Conservation (phyloP, 2,797 vertebrate species). For the Mormyrus hasselquistii region DNA sequence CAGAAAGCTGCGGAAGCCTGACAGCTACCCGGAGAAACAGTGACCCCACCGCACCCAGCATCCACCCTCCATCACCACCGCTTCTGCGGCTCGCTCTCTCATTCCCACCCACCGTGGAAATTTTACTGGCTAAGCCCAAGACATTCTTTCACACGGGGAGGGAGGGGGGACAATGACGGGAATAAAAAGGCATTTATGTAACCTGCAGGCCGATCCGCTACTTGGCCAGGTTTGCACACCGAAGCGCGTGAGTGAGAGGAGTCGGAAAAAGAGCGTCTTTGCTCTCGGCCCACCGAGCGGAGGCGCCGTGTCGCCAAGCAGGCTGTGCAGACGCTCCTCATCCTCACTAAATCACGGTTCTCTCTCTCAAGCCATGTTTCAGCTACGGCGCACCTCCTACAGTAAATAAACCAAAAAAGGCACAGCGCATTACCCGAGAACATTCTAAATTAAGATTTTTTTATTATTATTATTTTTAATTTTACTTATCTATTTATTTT, state of each 20-base stretch:
- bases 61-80: slow-evolving; percentile 36
- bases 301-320: neutral
- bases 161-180: slow-evolving; percentile 53
- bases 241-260: neutral
- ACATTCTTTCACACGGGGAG: slow-evolving; percentile 52
- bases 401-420: neutral
- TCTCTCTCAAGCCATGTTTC: neutral
- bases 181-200: slow-evolving; percentile 54
- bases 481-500: neutral
- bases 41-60: neutral
- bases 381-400: neutral
- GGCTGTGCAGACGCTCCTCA: neutral
- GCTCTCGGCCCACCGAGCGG: neutral
- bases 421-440: neutral
- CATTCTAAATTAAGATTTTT: neutral
- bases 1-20: neutral
- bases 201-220: slow-evolving; percentile 39
- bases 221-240: slow-evolving; percentile 14
- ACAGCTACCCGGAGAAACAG: neutral
- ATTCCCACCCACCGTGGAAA: slow-evolving; percentile 55
- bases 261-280: neutral
- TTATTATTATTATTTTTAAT: neutral
- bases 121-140: slow-evolving; percentile 57
- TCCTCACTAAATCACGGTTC: neutral
- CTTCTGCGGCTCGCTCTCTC: neutral